Evolutionary conservation across 2,113 vertebrate species (phyloP), one percentile per base, ranked within the genome.

Genomic region (Ploceus nigricollis): DNA sequence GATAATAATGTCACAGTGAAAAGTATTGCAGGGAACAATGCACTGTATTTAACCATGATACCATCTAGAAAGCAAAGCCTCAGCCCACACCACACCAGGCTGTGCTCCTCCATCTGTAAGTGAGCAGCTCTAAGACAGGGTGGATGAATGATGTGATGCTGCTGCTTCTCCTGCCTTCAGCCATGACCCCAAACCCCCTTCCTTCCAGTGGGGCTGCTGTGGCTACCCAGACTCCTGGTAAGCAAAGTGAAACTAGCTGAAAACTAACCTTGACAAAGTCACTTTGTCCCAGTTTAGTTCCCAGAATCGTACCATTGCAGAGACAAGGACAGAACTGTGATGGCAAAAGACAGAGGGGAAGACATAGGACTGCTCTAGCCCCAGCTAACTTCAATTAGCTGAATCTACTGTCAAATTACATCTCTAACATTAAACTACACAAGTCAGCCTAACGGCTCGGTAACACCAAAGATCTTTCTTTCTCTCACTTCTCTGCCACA

Each of bases 271-370:
- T 16, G 8, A n/a, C 42, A 22, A 70, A 77, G 28, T 13, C 18
- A 30, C 25, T 27, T 75, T 33, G 35, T 30, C 45, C 11, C 56
- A 82, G 16, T 25, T 37, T 66, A 47, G 24, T n/a, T 81, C 37
- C 42, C 13, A 1, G 1, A 44, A 64, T 8, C 1, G 0, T 22
- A 21, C 23, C 19, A 35, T 6, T 44, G 17, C 31, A 84, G 40
- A 53, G 21, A 78, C 22, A 73, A 56, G 17, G 31, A 37, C 27
- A 77, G 33, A 82, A 48, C 19, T 7, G 13, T 19, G 23, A 80
- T 10, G 23, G 28, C 37, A 83, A 30, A 66, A 83, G 8, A 78
- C 13, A 69, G 30, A 58, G 1, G 2, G 7, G 15, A 86, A 80
- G 40, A 63, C 19, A 47, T 1, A 42, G 35, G 20, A 57, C 51